Evolutionary conservation across 2,113 vertebrate genomes (phyloP).

Genomic region (Caloenas nicobarica): DNA sequence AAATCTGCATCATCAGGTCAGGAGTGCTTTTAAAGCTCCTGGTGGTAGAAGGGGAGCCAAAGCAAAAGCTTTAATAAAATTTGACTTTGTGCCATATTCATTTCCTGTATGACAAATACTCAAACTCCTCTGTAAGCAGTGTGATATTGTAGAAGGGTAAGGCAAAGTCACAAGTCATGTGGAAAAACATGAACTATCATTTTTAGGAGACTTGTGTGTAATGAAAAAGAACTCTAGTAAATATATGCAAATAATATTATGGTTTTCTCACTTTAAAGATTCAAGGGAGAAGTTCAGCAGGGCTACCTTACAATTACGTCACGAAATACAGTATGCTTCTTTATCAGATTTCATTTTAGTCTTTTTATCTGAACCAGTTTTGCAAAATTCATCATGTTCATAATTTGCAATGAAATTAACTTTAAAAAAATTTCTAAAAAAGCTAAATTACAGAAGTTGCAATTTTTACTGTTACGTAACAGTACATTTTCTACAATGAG

Average conservation of each 20-base stretch:
- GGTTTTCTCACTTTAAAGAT: not conserved
- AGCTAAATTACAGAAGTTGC: not conserved
- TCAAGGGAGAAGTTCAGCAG: not conserved
- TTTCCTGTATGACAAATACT: not conserved
- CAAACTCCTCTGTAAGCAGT: not conserved
- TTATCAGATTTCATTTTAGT: not conserved
- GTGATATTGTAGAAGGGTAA: not conserved
- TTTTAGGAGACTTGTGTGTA: not conserved
- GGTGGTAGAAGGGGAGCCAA: not conserved
- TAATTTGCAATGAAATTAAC: not conserved
- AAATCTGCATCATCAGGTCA: not conserved
- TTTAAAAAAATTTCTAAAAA: not conserved
- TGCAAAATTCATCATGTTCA: not conserved
- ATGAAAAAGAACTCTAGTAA: not conserved
- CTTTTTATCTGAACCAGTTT: not conserved
- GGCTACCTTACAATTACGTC: not conserved
- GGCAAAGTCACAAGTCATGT: not conserved
- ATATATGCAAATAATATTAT: not conserved
- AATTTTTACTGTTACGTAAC: not conserved
- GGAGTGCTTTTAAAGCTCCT: not conserved
- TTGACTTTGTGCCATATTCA: not conserved
- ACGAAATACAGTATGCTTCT: not conserved
- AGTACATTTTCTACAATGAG: not conserved
- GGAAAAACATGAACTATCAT: not conserved
- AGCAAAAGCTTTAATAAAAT: not conserved